Conservation (phyloP, 2,797 vertebrate species). For the Lagodon rhomboides region DNA sequence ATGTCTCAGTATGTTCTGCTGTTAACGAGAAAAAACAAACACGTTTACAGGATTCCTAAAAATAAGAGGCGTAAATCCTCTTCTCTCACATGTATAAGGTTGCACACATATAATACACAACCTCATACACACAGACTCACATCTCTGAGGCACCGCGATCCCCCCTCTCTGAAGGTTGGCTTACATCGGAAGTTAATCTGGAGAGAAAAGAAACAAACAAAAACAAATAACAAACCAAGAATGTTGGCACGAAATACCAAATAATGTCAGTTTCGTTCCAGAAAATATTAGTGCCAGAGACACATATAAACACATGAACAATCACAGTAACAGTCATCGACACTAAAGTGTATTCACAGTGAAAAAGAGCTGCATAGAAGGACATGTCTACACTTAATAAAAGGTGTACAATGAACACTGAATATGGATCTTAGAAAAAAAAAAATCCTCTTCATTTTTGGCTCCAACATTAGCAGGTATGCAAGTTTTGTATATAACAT, state of each 20-base stretch:
- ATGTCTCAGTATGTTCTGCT: conserved; percentile 94
- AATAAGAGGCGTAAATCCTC: background rate
- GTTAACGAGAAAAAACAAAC: conserved; percentile 41
- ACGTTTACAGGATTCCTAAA: background rate
- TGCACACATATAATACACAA: background rate
- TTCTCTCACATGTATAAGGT: background rate
- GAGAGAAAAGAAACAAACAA: conserved; percentile 40
- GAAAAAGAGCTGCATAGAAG: background rate
- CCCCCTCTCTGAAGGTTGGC: conserved; percentile 95
- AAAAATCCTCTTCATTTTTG: no score
- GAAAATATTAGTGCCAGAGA: background rate
- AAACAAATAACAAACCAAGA: conserved; percentile 1
- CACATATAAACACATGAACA: background rate
- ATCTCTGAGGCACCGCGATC: conserved; percentile 93
- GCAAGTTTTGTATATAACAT: no score
- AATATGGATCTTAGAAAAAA: no score
- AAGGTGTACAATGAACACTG: no score
- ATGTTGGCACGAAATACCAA: background rate
- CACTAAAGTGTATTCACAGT: background rate
- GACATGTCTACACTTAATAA: no score
- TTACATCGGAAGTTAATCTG: conserved; percentile 99
- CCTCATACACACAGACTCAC: conserved; percentile 77
- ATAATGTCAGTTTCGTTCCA: background rate
- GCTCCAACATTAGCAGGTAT: no score
- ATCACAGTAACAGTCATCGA: background rate